Conservation (phyloP, 2,113 vertebrate genomes). For the Psilopogon haemacephalus region DNA sequence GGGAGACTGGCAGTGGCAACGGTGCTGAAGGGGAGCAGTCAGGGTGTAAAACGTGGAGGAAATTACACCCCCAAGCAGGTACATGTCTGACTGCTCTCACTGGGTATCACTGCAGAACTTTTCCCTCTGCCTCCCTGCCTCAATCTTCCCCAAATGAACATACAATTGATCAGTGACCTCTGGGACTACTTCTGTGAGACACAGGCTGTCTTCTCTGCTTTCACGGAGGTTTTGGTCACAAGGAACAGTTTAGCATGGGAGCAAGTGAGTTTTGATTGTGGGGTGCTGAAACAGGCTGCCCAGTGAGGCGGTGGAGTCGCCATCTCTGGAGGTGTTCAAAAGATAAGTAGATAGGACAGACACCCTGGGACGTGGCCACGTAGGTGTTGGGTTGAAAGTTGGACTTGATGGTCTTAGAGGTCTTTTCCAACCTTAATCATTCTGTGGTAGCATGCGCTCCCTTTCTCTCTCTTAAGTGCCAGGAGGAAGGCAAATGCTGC, state of each 20-base stretch:
- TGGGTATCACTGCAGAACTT: rapidly evolving
- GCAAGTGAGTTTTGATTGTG: too few species aligned
- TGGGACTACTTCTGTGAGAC: not conserved
- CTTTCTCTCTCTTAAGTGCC: not conserved
- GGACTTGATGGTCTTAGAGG: too few species aligned
- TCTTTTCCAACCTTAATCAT: too few species aligned
- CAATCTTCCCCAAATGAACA: not conserved
- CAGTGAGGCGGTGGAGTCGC: too few species aligned
- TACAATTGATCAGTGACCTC: not conserved
- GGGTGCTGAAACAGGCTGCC: too few species aligned
- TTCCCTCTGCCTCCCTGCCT: not conserved
- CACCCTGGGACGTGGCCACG: too few species aligned
- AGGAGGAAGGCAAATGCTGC: constrained; percentile 3
- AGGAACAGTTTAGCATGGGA: too few species aligned
- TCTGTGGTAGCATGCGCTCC: too few species aligned
- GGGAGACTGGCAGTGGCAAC: constrained; percentile 46
- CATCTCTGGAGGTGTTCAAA: too few species aligned
- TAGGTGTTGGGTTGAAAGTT: too few species aligned
- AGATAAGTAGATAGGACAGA: too few species aligned
- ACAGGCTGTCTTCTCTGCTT: not conserved
- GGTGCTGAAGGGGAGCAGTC: constrained; percentile 12
- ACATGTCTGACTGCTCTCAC: not conserved
- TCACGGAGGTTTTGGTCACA: too few species aligned
- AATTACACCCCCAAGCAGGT: constrained; percentile 80
- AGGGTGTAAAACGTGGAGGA: constrained; percentile 70